Evolutionary conservation across 2,797 vertebrate species (phyloP), one percentile per base, ranked within the genome.

Genomic region (Enteromius thamalakanensis): DNA sequence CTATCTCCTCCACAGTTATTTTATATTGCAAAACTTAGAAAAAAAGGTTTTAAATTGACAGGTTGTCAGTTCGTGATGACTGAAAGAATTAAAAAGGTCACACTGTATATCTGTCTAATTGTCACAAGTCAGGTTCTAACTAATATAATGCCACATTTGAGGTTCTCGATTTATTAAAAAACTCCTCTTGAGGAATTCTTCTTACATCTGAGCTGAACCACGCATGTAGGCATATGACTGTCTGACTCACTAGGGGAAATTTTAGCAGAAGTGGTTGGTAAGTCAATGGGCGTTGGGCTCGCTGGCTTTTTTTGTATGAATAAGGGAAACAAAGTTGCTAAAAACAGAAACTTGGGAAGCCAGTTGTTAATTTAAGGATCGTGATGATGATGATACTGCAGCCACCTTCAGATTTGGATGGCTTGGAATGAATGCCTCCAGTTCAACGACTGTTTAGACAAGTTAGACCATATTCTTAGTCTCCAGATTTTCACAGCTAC

Each of bases 171-270:
- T 47, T 62, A 51, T 79, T 51, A 17, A 68, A 40, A 80, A 42
- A 58, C 17, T 19, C 34, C n/a, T 23, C 34, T 55, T n/a, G 1
- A 76, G 17, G 60, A 65, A 34, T n/a, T 19, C 62, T 42, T 26
- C 55, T 49, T 34, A 75, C 58, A 75, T 82, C 58, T 65, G 80
- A 75, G 29, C 9, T 29, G 75, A 74, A 53, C 42, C 58, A 82
- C 32, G 32, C 7, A 65, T 40, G 6, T 47, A 51, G 9, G 29
- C 45, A 65, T 65, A 75, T 75, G 45, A 75, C 45, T 74, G 1
- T 23, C 58, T 82, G 80, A 75, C 45, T 82, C 70, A 74, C 65
- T 40, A 29, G n/a, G 80, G 70, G 70, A 82, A 65, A 51, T 81
- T 72, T 74, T 47, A 26, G 32, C 69, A 81, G 69, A 81, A 81